Evolutionary conservation across 2,888 invertebrate genomes (phyloP), one percentile per base, ranked within the genome.

Genomic region (Ophioninae sp.): DNA sequence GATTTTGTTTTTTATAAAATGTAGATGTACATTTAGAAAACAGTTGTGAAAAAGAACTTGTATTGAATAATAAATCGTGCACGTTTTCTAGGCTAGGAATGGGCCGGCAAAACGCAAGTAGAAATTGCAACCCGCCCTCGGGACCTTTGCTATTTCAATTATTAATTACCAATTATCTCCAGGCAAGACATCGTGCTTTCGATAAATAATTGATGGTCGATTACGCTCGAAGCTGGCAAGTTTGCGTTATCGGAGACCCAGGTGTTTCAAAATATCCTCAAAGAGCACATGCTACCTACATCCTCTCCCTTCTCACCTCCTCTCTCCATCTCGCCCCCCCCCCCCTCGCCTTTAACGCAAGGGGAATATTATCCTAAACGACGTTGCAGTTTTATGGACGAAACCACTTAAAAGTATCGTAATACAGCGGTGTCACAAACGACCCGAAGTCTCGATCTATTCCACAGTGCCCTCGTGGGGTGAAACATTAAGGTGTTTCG

Each of bases 331-430:
- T 50, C 37, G 13, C 37, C 21, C 57, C 7, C 21, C 41, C 21
- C 50, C 77, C 50, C n/a, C 39, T 69, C 72, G 78, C 23, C 74
- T 72, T 75, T 81, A 67, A 67, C 79, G 79, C 81, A 86, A 83
- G 83, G 80, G 41, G 64, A 77, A 83, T 79, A 85, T 82, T 82
- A 81, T 82, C 78, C 72, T 80, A 78, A 79, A 41, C 56, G 69
- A 85, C 88, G 86, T 87, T 89, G 87, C 88, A 89, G 87, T 88
- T 92, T 92, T 92, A 92, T 91, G 91, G 90, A 90, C 90, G 87
- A 92, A 92, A 92, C 89, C 92, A 92, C 92, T 92, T 92, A 91
- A 30, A 91, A 81, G 87, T 87, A 90, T 90, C 89, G 90, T 81
- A 85, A 80, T 30, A 20, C 86, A 86, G 85, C 83, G 86, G 86